Percentiles rank a stretch among this genome's conserved stretches.
phyloP scores from a whole-genome alignment of 2,797 vertebrate genomes.

The Eulemur mongoz region DNA sequence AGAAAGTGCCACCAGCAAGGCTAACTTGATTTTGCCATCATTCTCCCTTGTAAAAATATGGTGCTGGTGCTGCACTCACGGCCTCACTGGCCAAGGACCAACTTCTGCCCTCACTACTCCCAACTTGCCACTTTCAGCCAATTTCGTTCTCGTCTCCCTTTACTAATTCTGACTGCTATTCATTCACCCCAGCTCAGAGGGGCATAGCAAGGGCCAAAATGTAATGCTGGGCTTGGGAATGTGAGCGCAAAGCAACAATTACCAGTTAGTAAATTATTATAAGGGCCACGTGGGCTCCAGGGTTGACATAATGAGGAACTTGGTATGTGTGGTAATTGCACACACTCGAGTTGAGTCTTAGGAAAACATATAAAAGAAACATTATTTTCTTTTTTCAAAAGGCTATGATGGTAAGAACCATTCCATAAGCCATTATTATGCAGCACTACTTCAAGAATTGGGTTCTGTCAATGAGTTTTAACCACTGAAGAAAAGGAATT shows the following conservation, averaged over 20 bases:
- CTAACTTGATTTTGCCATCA: not conserved
- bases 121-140: not conserved
- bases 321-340: conserved; percentile 2
- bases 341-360: conserved; percentile 9
- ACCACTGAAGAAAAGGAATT: conserved; percentile 30
- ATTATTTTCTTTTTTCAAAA: not conserved
- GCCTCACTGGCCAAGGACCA: not conserved
- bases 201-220: not conserved
- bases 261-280: not conserved
- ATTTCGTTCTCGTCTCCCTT: not conserved
- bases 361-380: conserved; percentile 41
- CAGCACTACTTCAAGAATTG: not conserved
- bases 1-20: not conserved
- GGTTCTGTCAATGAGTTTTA: conserved; percentile 38
- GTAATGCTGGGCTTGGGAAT: not conserved
- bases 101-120: not conserved
- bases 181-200: not conserved
- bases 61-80: rapidly evolving
- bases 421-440: not conserved
- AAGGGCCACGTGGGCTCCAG: not conserved
- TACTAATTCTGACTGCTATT: not conserved
- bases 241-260: not conserved
- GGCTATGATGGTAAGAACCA: not conserved
- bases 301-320: not conserved
- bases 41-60: not conserved